phyloP scores from a whole-genome alignment of 1,140 invertebrate genomes.

The Ceratitis capitata region DNA sequence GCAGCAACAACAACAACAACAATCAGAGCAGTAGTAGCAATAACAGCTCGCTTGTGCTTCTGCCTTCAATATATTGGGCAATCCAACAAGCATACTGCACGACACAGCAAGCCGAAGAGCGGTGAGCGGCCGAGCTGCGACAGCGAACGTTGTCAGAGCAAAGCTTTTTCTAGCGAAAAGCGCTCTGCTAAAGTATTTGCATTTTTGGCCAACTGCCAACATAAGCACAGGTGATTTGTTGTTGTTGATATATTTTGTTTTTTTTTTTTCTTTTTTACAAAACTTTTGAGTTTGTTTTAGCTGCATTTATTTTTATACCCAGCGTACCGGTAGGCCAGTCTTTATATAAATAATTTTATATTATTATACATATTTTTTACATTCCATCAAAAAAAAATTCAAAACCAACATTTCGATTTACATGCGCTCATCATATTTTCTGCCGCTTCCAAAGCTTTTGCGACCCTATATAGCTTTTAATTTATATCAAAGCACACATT shows the following conservation, averaged over 20 bases:
- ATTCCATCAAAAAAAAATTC: no score
- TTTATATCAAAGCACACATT: no score
- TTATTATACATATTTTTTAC: no score
- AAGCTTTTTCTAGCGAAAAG: neutral
- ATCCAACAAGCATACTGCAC: neutral
- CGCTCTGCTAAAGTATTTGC: neutral
- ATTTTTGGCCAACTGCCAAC: neutral
- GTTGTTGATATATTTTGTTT: neutral
- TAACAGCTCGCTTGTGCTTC: no score
- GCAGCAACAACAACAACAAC: neutral
- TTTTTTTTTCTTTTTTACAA: neutral
- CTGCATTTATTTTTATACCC: neutral
- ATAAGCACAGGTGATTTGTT: neutral
- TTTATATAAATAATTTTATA: no score
- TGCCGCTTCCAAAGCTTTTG: no score
- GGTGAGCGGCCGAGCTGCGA: neutral
- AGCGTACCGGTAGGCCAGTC: neutral
- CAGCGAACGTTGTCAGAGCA: neutral
- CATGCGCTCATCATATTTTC: no score
- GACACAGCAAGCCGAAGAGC: neutral
- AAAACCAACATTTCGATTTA: no score
- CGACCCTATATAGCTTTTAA: no score
- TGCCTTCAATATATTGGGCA: conserved; percentile 12
- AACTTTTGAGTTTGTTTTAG: neutral
- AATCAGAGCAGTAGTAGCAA: neutral